Base-by-base conservation (phyloP, 2,113 vertebrate species). In the Percina caprodes region DNA sequence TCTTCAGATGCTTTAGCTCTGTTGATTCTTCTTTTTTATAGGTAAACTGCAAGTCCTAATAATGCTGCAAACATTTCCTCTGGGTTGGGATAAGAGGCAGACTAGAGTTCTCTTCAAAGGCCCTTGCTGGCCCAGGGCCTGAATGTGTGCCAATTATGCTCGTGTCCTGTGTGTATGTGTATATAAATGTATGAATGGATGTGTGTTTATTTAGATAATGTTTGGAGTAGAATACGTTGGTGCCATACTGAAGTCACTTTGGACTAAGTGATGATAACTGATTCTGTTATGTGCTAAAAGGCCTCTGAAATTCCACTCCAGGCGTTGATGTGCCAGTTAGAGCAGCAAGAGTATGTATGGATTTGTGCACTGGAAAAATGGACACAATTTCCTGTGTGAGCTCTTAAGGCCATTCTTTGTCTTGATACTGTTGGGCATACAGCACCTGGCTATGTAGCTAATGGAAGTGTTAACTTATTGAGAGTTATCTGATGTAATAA, bases 1-100 rank as follows among this genome's bases (percentile, higher is more conserved):
- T 87, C 59, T 65, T 77, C 71, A 77, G 69, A 77, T 61, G 56
- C 66, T 16, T 51, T 65, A 66, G 48, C 68, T 81, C 79, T 82
- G 72, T 83, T 63, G 69, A 88, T 70, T 80, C 80, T 35, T 15
- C 76, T 74, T 76, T 68, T 82, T 68, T 67, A 48, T 15, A 48
- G 68, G 71, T 69, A 81, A 81, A 79, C 56, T 89, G 73, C 35
- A 79, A 83, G 79, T 88, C 86, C 78, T 87, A 75, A 91, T 79
- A 80, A 86, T 90, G 91, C 92, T 92, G 91, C 89, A 88, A 82
- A 85, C 63, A 70, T 82, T 84, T 89, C 52, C 79, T 90, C 54
- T 79, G 49, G 71, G 67, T 77, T 79, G 54, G 65, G 69, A 69
- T 30, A 33, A 83, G 54, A 55, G 70, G 59, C 66, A 66, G 55